phyloP scores from a whole-genome alignment of 2,113 vertebrate species.

The Apteryx mantelli region DNA sequence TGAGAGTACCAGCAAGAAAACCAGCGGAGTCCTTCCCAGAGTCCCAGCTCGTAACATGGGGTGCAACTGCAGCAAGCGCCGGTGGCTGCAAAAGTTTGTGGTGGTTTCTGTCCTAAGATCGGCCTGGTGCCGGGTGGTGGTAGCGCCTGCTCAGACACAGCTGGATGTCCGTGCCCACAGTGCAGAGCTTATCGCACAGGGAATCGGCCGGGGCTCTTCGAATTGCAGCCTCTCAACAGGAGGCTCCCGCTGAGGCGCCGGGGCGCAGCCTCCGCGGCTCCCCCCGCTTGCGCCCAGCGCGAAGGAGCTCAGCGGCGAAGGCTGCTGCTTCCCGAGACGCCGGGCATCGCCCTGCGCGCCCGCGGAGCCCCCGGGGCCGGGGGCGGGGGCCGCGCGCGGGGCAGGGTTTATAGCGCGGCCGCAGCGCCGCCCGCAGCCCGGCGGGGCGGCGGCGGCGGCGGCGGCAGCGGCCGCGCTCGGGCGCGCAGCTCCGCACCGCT shows the following conservation, averaged over 20 bases:
- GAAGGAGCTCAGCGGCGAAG: no score
- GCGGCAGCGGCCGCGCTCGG: no score
- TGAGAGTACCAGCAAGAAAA: neutral
- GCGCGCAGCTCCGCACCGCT: no score
- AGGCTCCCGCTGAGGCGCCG: neutral
- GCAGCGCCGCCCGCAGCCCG: no score
- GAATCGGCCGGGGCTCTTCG: fast-evolving
- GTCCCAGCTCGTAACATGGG: neutral
- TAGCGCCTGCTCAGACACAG: neutral
- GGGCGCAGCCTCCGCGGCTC: neutral
- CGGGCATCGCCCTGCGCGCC: no score
- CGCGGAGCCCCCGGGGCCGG: no score
- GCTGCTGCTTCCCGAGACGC: no score
- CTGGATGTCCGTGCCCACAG: neutral
- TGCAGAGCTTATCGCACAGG: fast-evolving
- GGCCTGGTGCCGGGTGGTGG: neutral
- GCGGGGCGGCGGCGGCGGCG: no score
- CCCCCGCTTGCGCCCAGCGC: neutral
- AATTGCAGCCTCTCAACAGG: fast-evolving
- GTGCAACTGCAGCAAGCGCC: fast-evolving
- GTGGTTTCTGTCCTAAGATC: neutral
- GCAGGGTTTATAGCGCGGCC: no score
- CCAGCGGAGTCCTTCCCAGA: neutral
- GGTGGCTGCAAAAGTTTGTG: neutral
- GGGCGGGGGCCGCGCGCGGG: neutral